Evolutionary conservation across 2,888 invertebrate species (phyloP).

Genomic region (Auanema sp.): DNA sequence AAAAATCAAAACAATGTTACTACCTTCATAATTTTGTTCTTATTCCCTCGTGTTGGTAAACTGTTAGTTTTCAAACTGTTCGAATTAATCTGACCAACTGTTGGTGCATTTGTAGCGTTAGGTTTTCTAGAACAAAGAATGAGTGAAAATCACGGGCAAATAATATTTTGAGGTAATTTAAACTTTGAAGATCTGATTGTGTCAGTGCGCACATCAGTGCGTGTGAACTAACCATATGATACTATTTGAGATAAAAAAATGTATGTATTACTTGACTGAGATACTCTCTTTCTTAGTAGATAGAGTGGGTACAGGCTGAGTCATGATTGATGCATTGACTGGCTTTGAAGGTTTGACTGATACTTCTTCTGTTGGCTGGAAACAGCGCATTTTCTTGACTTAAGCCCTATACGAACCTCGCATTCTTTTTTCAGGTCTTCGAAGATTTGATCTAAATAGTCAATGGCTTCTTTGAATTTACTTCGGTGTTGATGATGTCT

Average conservation of each 20-base stretch:
- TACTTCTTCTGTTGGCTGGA: too few relatives aligned
- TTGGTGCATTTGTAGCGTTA: constrained; percentile 3
- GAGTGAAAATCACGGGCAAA: not conserved
- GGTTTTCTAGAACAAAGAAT: not conserved
- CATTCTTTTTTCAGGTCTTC: constrained; percentile 61
- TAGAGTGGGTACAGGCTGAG: too few relatives aligned
- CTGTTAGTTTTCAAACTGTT: constrained; percentile 15
- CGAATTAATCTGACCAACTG: constrained; percentile 6
- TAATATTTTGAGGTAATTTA: too few relatives aligned
- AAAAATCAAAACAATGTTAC: not conserved
- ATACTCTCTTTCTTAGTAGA: too few relatives aligned
- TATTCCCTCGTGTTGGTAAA: constrained; percentile 9
- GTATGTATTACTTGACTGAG: too few relatives aligned
- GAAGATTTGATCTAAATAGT: constrained; percentile 63
- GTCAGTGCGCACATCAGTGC: too few relatives aligned
- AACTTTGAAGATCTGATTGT: too few relatives aligned
- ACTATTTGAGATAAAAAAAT: too few relatives aligned
- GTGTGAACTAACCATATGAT: too few relatives aligned
- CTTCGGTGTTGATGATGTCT: constrained; percentile 47
- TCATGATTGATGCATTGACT: too few relatives aligned
- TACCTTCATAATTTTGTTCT: not conserved
- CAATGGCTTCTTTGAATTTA: constrained; percentile 64
- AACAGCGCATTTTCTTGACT: too few relatives aligned
- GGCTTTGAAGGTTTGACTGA: too few relatives aligned
- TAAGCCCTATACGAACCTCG: constrained; percentile 28